phyloP scores from a whole-genome alignment of 2,797 vertebrate genomes.

The Microctenopoma stevenorrisi region DNA sequence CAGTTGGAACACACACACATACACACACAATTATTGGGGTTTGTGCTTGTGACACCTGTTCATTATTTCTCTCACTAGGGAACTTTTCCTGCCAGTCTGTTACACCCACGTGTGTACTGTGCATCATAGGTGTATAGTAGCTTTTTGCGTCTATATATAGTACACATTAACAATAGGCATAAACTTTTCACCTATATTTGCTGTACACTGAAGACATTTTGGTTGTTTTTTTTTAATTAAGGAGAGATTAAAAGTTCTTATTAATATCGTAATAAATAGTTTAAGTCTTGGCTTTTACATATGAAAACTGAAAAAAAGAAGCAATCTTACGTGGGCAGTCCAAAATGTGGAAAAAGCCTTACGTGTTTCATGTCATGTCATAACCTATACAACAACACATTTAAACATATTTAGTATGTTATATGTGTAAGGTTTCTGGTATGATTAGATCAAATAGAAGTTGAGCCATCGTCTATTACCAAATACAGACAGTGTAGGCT shows the following conservation, averaged over 20 bases:
- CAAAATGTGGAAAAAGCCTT: background rate
- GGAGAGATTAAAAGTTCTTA: no score
- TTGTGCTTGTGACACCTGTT: conserved; percentile 71
- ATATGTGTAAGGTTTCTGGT: background rate
- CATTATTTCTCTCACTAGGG: conserved; percentile 76
- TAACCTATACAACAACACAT: background rate
- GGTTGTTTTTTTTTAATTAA: no score
- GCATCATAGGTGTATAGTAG: conserved; percentile 40
- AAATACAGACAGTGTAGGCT: background rate
- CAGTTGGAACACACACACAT: conserved; percentile 5
- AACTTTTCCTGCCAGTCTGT: conserved; percentile 56
- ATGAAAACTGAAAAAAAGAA: no score
- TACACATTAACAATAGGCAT: no score
- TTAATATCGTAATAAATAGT: no score
- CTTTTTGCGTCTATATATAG: conserved; percentile 9
- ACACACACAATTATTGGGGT: conserved; percentile 32
- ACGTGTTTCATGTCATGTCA: conserved; percentile 3
- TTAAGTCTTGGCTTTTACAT: no score
- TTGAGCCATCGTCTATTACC: conserved; percentile 14
- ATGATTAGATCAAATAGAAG: conserved; percentile 2
- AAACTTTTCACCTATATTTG: no score
- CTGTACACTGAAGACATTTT: no score
- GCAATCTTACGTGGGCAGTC: no score
- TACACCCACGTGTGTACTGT: conserved; percentile 37
- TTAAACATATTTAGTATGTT: background rate